Base-by-base conservation (phyloP, 2,888 invertebrate genomes). In the Watsonalla cultraria region DNA sequence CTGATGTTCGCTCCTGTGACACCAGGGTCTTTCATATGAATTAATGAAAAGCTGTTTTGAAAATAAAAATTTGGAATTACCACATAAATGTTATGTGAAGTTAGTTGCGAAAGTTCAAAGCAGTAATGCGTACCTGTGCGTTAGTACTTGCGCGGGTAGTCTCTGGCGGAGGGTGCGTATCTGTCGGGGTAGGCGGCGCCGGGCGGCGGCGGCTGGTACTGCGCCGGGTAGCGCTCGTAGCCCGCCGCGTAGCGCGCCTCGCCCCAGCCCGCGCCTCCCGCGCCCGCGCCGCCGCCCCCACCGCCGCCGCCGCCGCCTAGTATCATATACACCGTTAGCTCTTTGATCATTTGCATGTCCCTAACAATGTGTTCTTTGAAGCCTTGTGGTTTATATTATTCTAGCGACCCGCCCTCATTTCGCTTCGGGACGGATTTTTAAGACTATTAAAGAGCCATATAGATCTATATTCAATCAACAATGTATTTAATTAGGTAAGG, bases 151-250 rank as follows among this genome's bases (percentile, higher is more conserved):
- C 84, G 76, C 54, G 76, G 59, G 76, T 86, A 86, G 59, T 86
- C 86, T 48, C 83, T 62, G 4, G 75, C 64, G 47, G 76, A 68
- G 58, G 80, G 80, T 54, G 83, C 78, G 75, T 90, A 89, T 35
- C 90, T 82, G 75, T 90, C 89, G 59, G 86, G 83, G 75, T 90
- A 89, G 66, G 87, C 52, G 54, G 85, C 86, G 65, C 89, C 88
- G 69, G 90, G 89, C 66, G 90, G 90, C 65, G 89, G 87, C 68
- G 90, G 89, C 75, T 89, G 88, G 81, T 89, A 90, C 67, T 76
- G 79, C 62, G 78, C 60, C 79, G 70, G 59, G 76, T 84, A 87
- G 66, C 88, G 87, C 68, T 89, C 89, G 80, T 88, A 88, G 57
- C 71, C 64, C 55, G 70, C 64, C 55, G 70, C 74, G 74, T 86